phyloP scores from a whole-genome alignment of 2,888 invertebrate species.

The Empis livida region DNA sequence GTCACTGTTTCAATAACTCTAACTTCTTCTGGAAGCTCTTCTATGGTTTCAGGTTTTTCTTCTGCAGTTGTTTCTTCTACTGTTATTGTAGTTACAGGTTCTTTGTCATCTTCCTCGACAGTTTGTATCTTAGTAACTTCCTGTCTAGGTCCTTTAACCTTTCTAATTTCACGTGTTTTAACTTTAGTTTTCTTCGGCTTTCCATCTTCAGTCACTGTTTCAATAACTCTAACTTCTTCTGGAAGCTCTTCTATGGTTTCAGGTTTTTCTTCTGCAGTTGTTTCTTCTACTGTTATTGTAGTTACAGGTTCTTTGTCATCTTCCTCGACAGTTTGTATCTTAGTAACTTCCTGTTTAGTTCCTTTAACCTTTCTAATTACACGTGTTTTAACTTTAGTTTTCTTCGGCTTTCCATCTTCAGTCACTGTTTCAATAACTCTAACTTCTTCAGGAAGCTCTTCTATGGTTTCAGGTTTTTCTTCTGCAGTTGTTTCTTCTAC shows the following conservation, averaged over 20 bases:
- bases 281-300: conserved; percentile 15
- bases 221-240: conserved; percentile 18
- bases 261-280: conserved; percentile 15
- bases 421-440: conserved; percentile 33
- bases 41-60: conserved; percentile 19
- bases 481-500: conserved; percentile 12
- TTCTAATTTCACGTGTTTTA: conserved; percentile 20
- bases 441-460: conserved; percentile 20
- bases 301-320: conserved; percentile 30
- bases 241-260: conserved; percentile 25
- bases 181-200: conserved; percentile 23
- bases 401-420: conserved; percentile 21
- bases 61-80: conserved; percentile 14
- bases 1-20: conserved; percentile 33
- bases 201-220: conserved; percentile 11
- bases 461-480: conserved; percentile 18
- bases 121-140: conserved; percentile 23
- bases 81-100: conserved; percentile 23
- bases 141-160: conserved; percentile 19
- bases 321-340: conserved; percentile 25
- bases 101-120: conserved; percentile 22
- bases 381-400: conserved; percentile 17
- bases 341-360: conserved; percentile 21
- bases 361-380: conserved; percentile 16
- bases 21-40: conserved; percentile 28